Conservation (phyloP, 2,888 invertebrate genomes). For the Neoascia interrupta region DNA sequence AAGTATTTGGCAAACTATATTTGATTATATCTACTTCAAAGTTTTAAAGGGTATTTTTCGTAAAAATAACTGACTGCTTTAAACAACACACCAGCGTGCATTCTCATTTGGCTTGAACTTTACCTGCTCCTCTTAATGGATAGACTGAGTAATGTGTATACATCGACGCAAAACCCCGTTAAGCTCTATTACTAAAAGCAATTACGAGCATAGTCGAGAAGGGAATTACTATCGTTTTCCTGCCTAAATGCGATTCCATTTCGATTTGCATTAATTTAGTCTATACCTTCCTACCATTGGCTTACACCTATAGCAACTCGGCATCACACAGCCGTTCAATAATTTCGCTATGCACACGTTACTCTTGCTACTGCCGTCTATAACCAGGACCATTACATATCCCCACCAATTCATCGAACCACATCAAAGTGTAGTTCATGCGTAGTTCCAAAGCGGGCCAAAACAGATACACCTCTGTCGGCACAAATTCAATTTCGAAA, state of each 20-base stretch:
- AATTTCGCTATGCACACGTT: not conserved
- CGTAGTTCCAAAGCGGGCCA: too few relatives aligned
- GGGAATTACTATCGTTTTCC: too few relatives aligned
- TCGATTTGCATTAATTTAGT: conserved; percentile 65
- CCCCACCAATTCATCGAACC: conserved; percentile 34
- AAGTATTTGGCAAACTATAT: too few relatives aligned
- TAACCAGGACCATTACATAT: conserved; percentile 45
- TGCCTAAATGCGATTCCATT: conserved; percentile 56
- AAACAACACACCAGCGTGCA: too few relatives aligned
- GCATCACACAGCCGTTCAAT: not conserved
- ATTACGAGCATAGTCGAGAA: conserved; percentile 39
- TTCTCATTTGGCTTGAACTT: too few relatives aligned
- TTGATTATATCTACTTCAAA: too few relatives aligned
- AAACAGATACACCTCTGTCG: conserved; percentile 54
- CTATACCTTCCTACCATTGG: conserved; percentile 44
- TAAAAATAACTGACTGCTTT: too few relatives aligned
- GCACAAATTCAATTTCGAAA: conserved; percentile 77
- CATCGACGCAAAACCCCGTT: conserved; percentile 1
- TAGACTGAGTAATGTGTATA: conserved; percentile 29
- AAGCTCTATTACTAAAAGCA: conserved; percentile 34
- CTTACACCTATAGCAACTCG: conserved; percentile 46
- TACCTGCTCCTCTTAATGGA: too few relatives aligned
- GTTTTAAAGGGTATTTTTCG: too few relatives aligned
- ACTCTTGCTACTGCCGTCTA: not conserved
- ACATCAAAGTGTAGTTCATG: conserved; percentile 42